Evolutionary conservation across 2,888 invertebrate species (phyloP).

Genomic region (Caenorhabditis sp.): DNA sequence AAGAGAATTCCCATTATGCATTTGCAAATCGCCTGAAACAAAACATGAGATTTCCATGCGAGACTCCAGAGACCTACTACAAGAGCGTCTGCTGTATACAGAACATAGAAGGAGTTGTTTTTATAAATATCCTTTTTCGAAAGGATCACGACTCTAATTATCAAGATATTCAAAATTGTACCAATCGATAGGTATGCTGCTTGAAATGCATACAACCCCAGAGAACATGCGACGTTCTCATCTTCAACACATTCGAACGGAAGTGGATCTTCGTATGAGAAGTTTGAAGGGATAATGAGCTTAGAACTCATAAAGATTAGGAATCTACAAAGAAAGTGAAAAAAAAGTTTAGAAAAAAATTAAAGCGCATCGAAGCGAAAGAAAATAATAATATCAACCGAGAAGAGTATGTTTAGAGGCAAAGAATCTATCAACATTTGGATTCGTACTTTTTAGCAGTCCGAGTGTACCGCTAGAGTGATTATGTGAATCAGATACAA

Average conservation of each 20-base stretch:
- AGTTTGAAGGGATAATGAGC: conserved; percentile 17
- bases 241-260: conserved; percentile 29
- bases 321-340: neutral
- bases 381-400: conserved; percentile 6
- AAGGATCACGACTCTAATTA: conserved; percentile 2
- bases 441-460: neutral
- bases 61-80: neutral
- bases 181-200: conserved; percentile 24
- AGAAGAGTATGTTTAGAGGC: neutral
- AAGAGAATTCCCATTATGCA: conserved; percentile 15
- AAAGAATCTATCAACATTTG: neutral
- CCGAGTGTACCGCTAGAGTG: neutral
- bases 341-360: too few species aligned
- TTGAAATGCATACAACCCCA: conserved; percentile 19
- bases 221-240: neutral
- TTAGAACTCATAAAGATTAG: neutral
- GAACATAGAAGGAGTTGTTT: conserved; percentile 29
- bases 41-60: neutral
- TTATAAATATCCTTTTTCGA: conserved; percentile 21
- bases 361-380: neutral
- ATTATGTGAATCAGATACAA: too few species aligned
- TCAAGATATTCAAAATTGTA: conserved; percentile 19
- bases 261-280: conserved; percentile 29
- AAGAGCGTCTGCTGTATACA: conserved; percentile 38
- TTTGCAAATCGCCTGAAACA: conserved; percentile 11